These are phyloP conservation scores for Hiodon tergisus DNA, from an alignment of 2,113 vertebrate genomes.

Conservation along the genomic window DNA sequence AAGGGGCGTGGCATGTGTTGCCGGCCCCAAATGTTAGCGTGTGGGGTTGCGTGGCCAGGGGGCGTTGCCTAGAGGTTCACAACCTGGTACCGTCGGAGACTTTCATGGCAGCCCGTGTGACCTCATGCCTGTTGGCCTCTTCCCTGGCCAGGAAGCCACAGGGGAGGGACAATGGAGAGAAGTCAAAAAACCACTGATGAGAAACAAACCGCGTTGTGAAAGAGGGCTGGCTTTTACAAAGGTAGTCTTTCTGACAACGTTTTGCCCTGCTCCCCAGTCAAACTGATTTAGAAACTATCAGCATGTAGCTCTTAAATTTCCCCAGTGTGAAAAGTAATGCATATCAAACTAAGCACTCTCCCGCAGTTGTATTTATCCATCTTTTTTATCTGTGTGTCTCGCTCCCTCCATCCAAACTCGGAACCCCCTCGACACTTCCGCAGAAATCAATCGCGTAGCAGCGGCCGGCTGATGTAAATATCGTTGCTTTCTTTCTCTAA, in stretches of 20 bases:
- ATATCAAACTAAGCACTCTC: constrained; percentile 44
- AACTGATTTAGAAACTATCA: constrained; percentile 35
- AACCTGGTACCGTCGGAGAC: no score
- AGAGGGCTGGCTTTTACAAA: constrained; percentile 6
- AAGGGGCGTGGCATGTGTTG: no score
- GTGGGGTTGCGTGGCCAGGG: no score
- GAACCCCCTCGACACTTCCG: constrained; percentile 1
- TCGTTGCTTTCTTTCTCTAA: not conserved
- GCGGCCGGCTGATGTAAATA: constrained; percentile 3
- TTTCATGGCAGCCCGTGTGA: no score
- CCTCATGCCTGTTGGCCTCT: no score
- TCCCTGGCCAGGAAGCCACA: no score
- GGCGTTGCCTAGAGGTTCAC: no score
- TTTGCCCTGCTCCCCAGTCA: constrained; percentile 29
- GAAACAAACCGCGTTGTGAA: not conserved
- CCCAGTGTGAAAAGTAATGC: constrained; percentile 53
- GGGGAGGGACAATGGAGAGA: no score
- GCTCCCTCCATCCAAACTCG: constrained; percentile 4
- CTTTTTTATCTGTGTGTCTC: constrained; percentile 11
- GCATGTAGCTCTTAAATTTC: constrained; percentile 45
- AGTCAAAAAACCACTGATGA: not conserved
- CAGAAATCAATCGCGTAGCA: not conserved
- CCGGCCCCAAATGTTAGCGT: no score
- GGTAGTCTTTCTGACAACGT: constrained; percentile 34
- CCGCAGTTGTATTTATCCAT: constrained; percentile 40